Conservation (phyloP, 2,113 vertebrate species). For the Callopanchax toddi region DNA sequence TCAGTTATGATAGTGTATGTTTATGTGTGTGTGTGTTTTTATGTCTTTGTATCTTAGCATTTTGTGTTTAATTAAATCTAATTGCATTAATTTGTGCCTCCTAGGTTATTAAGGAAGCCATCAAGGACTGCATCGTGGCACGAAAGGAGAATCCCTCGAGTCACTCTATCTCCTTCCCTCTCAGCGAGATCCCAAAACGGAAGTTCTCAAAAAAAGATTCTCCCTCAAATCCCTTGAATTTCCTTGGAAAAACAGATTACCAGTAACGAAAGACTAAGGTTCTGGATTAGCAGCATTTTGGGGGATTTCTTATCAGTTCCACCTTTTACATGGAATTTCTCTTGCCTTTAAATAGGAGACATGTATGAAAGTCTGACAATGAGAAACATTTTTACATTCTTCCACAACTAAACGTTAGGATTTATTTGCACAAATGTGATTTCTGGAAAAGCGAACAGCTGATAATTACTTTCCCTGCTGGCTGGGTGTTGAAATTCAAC, state of each 20-base stretch:
- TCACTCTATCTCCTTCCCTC: conserved; percentile 84
- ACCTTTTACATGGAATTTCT: too few species aligned
- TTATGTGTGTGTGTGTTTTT: neutral
- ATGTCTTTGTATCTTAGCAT: neutral
- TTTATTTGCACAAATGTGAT: conserved; percentile 18
- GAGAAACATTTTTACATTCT: neutral
- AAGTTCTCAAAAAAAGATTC: conserved; percentile 83
- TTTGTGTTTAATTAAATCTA: neutral
- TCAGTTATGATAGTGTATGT: too few species aligned
- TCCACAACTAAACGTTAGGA: too few species aligned
- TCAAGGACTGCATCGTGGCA: conserved; percentile 87
- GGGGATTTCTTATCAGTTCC: too few species aligned
- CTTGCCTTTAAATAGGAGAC: conserved; percentile 16
- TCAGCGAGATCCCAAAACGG: conserved; percentile 87
- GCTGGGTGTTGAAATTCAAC: conserved; percentile 10
- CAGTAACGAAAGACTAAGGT: conserved; percentile 27
- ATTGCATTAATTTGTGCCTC: conserved; percentile 1
- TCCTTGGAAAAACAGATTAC: conserved; percentile 43
- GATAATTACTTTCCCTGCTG: neutral
- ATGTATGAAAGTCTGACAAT: conserved; percentile 6
- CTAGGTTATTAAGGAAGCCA: conserved; percentile 91
- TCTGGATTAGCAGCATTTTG: conserved; percentile 3
- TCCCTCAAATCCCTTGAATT: conserved; percentile 66
- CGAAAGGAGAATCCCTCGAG: conserved; percentile 86
- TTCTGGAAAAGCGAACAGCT: conserved; percentile 9